Evolutionary conservation across 92 coral and sea anemone species (phyloP).

Genomic region (Phenganax stokvisi): DNA sequence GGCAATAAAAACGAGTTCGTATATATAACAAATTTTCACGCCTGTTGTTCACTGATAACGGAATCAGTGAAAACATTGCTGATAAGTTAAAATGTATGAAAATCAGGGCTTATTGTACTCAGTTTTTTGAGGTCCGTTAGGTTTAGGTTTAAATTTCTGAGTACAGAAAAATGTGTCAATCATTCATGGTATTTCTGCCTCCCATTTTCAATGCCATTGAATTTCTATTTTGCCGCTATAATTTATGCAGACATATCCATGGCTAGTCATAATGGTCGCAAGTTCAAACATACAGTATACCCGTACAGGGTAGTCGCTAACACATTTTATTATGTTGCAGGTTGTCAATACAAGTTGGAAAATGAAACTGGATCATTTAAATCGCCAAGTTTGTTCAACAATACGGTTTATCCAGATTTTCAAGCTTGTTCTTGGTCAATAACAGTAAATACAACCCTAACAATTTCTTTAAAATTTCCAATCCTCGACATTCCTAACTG

Average conservation of each 20-base stretch:
- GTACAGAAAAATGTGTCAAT: no score
- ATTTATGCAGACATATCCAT: no score
- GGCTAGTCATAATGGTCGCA: no score
- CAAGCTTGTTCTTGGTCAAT: slow-evolving; percentile 31
- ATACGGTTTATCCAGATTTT: slow-evolving; percentile 1
- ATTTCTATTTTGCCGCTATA: not conserved
- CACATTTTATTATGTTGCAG: not conserved
- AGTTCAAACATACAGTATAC: no score
- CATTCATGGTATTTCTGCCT: no score
- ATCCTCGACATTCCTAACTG: slow-evolving; percentile 1
- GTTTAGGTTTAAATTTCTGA: no score
- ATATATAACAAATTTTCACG: not conserved
- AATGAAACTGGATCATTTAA: slow-evolving; percentile 16
- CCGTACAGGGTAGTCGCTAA: not conserved
- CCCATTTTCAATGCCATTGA: not conserved
- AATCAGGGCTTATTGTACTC: no score
- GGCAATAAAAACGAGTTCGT: not conserved
- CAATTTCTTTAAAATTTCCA: not conserved
- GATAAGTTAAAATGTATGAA: no score
- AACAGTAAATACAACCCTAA: not conserved
- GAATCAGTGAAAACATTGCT: no score
- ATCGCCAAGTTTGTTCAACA: not conserved
- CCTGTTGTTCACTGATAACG: no score
- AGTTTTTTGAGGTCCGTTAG: no score
- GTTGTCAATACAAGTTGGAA: slow-evolving; percentile 9